Evolutionary conservation across 2,797 vertebrate genomes (phyloP), one percentile per base, ranked within the genome.

Genomic region (Hylomyscus alleni): DNA sequence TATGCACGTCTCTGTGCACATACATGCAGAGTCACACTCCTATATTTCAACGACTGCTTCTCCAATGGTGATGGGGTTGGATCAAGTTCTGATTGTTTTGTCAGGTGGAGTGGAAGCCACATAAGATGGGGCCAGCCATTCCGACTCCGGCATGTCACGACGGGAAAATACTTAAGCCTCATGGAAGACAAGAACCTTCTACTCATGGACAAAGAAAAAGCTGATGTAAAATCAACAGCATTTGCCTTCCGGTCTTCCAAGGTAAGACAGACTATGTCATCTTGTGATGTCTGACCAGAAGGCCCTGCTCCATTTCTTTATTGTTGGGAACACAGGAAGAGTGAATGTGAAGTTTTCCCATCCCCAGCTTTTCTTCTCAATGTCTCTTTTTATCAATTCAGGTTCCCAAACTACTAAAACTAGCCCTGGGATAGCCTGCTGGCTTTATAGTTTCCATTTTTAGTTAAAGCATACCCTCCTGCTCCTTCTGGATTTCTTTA

Each of bases 171-270:
- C 97, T 98, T 99, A 92, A 99, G 99, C 98, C 98, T 99, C 81
- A 98, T 99, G 97, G 99, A 99, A 84, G 99, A 99, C 97, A 99
- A 99, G 94, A 99, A 98, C 80, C 99, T 99, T 93, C 98, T 99
- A 62, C 99, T 99, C 54, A 99, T 99, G 98, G 99, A 99, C 95
- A 99, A 99, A 98, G 99, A 99, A 96, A 99, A 99, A 87, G 99
- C 99, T 0, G 99, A 99, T 86, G 98, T 99, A 60, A 99, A 99
- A 97, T 99, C 99, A 10, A 99, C 99, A 0, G 99, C 99, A 7
- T 99, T 99, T 98, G 99, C 99, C 98, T 99, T 99, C 98, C 99
- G 99, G 77, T 99, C 99, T 67, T 99, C 99, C 91, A 99, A 99
- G 99, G 99, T 99, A 98, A 90, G 96, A 81, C 40, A 78, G 72